phyloP scores from a whole-genome alignment of 2,113 vertebrate genomes.

The Lophius piscatorius region DNA sequence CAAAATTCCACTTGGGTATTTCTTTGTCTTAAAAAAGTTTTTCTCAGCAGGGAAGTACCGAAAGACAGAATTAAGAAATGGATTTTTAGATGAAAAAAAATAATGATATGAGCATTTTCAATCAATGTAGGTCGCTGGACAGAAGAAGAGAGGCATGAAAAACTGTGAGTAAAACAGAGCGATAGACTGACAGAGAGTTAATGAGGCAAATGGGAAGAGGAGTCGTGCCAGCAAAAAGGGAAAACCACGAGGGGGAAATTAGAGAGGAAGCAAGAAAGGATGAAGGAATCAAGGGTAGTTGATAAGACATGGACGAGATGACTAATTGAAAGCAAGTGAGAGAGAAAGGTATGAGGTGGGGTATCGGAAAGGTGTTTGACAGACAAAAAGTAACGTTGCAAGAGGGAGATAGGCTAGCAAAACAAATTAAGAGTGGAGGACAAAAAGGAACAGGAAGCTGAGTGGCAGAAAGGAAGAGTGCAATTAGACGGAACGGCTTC shows the following conservation, averaged over 20 bases:
- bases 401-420: conserved; percentile 50
- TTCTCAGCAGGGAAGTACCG: conserved; percentile 36
- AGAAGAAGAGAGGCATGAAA: conserved; percentile 30
- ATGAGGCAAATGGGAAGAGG: conserved; percentile 40
- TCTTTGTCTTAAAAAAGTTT: conserved; percentile 41
- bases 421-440: conserved; percentile 63
- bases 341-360: conserved; percentile 47
- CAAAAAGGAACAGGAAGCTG: conserved; percentile 34
- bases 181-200: conserved; percentile 46
- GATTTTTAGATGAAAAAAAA: too few relatives aligned
- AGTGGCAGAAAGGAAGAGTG: conserved; percentile 58
- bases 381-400: conserved; percentile 46
- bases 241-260: conserved; percentile 49
- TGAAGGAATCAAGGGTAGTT: conserved; percentile 57
- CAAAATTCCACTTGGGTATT: conserved; percentile 17
- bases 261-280: conserved; percentile 48
- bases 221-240: conserved; percentile 41
- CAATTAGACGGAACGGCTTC: conserved; percentile 67
- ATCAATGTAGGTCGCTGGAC: conserved; percentile 40
- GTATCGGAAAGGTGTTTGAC: conserved; percentile 44
- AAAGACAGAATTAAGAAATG: conserved; percentile 31
- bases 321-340: conserved; percentile 68
- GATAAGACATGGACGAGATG: conserved; percentile 63
- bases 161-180: conserved; percentile 10
- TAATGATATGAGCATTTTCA: conserved; percentile 36